Evolutionary conservation across 1,140 invertebrate genomes (phyloP).

Genomic region (Phymorhynchus buccinoides): DNA sequence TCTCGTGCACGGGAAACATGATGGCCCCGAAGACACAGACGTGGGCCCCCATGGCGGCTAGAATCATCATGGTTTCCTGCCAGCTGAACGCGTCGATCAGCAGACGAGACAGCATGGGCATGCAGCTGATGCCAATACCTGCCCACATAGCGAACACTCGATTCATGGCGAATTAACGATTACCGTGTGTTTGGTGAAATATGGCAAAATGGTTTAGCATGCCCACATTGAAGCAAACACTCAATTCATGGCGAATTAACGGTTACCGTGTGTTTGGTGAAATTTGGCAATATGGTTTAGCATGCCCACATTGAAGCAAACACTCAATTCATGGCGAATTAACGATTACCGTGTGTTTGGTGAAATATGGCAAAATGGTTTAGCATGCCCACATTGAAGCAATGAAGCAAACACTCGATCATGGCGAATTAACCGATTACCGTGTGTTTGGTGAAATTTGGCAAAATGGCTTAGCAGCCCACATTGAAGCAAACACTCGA

Average conservation of each 20-base stretch:
- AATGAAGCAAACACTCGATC: too few relatives aligned
- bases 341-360: background rate
- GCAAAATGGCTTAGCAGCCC: too few relatives aligned
- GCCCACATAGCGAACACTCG: background rate
- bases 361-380: too few relatives aligned
- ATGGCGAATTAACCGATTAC: too few relatives aligned
- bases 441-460: too few relatives aligned
- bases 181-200: background rate
- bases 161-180: background rate
- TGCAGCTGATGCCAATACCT: constrained; percentile 30
- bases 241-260: too few relatives aligned
- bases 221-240: too few relatives aligned
- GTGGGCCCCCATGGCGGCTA: constrained; percentile 30
- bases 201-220: too few relatives aligned
- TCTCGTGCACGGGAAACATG: constrained; percentile 43
- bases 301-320: background rate
- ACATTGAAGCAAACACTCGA: too few relatives aligned
- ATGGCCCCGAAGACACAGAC: constrained; percentile 39
- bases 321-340: background rate
- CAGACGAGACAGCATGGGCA: constrained; percentile 27
- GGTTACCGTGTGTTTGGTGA: too few relatives aligned
- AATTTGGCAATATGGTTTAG: too few relatives aligned
- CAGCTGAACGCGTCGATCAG: constrained; percentile 40
- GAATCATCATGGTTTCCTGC: constrained; percentile 35
- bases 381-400: too few relatives aligned